Conservation (phyloP, 30 jellyfish, hydroid and myxozoan species). For the Cassiopea andromeda region DNA sequence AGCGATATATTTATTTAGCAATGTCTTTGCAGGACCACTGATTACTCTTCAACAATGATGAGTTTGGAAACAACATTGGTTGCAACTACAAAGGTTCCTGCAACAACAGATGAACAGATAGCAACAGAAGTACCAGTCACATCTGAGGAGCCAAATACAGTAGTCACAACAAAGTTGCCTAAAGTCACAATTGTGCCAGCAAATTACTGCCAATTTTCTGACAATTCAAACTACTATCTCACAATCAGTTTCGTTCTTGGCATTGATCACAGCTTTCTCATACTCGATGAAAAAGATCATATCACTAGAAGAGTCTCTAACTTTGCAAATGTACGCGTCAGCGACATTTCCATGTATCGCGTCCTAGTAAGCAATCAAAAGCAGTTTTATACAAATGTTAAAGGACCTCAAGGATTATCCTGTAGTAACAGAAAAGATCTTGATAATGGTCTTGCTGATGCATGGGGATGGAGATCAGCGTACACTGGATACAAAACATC, state of each 20-base stretch:
- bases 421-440: constrained; percentile 44
- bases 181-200: constrained; percentile 9
- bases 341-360: constrained; percentile 24
- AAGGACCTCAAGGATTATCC: constrained; percentile 41
- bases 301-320: constrained; percentile 33
- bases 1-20: too few relatives aligned
- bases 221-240: constrained; percentile 7
- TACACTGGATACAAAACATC: constrained; percentile 57
- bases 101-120: neutral
- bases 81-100: neutral
- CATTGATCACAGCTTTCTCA: constrained; percentile 19
- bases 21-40: too few relatives aligned
- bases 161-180: constrained; percentile 25
- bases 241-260: constrained; percentile 57
- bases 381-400: constrained; percentile 13
- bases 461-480: constrained; percentile 36
- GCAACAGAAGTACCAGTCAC: neutral
- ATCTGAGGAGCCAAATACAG: constrained; percentile 16
- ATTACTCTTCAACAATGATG: too few relatives aligned
- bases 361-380: constrained; percentile 7
- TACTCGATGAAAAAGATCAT: constrained; percentile 18
- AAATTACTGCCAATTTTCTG: constrained; percentile 34
- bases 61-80: too few relatives aligned
- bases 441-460: constrained; percentile 52
- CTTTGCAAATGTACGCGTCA: constrained; percentile 19